Evolutionary conservation across 2,888 invertebrate genomes (phyloP), one percentile per base, ranked within the genome.

Genomic region (Lycocerus yunnanus): DNA sequence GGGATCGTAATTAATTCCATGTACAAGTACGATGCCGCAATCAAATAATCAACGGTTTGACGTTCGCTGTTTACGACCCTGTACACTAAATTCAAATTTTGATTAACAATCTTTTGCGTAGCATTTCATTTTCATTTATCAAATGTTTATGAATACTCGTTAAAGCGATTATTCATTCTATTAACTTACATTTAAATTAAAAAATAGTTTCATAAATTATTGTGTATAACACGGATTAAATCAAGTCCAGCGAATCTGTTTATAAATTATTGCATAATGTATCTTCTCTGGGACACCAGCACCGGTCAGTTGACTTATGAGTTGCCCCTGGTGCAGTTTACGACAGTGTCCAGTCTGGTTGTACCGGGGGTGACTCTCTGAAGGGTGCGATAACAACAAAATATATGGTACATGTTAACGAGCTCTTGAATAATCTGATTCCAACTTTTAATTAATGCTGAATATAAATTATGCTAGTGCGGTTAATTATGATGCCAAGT

Each of bases 391-490:
- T 76, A 76, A 76, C 76, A 60, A 66, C 59, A 66, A 58, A 71
- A 73, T 76, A 73, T 76, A 76, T 76, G 63, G 72, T 68, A 71
- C 74, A 71, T 71, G 71, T 71, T 74, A 74, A 74, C 74, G 74
- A 76, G 73, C 72, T 73, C 63, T 68, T 73, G 65, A 73, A 76
- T 72, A 73, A 76, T 73, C 76, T 73, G 76, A 76, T 76, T 76
- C 61, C 27, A 68, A 71, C 72, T 73, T 76, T 76, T 76, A 76
- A 76, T 76, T 76, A 76, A 76, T 73, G 73, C 68, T 21, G 58
- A 15, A 59, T 68, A 69, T 75, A 75, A 75, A 75, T 75, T 72
- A 75, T 58, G 14, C 27, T 5, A 15, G 16, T 71, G 68, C 61
- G 65, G 68, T 72, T 65, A 68, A 68, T 72, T 72, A 72, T 68